A percentile compares a stretch with the other conserved stretches of the same genome.
These are phyloP conservation scores for Noctua janthe DNA, from an alignment of 2,888 invertebrate species.

Conservation along the genomic window DNA sequence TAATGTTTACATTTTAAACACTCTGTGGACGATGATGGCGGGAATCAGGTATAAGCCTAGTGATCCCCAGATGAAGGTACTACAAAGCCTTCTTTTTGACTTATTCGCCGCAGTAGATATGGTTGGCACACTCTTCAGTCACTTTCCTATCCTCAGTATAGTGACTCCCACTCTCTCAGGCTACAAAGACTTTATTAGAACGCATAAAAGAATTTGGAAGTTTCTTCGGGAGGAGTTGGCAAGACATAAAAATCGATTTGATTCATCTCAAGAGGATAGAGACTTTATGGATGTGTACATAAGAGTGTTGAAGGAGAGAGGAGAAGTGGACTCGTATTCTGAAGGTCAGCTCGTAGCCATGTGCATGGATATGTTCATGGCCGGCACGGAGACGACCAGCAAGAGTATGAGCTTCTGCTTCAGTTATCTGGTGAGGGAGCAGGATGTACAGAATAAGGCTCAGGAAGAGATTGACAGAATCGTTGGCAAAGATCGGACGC, in stretches of 20 bases:
- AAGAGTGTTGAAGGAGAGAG: constrained; percentile 91
- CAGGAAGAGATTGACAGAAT: constrained; percentile 94
- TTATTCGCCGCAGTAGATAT: constrained; percentile 94
- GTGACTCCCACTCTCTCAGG: constrained; percentile 94
- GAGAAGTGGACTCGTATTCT: constrained; percentile 90
- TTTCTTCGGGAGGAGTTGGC: constrained; percentile 93
- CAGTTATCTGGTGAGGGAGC: constrained; percentile 93
- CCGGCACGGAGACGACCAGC: constrained; percentile 96
- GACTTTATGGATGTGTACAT: constrained; percentile 96
- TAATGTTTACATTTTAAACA: constrained; percentile 94
- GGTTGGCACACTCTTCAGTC: constrained; percentile 95
- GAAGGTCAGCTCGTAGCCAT: constrained; percentile 95
- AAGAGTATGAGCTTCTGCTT: constrained; percentile 95
- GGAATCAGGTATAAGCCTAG: constrained; percentile 93
- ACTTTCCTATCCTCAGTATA: constrained; percentile 93
- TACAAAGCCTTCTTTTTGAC: constrained; percentile 93
- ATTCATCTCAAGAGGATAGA: constrained; percentile 91
- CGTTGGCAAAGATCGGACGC: constrained; percentile 92
- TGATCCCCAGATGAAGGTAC: constrained; percentile 92
- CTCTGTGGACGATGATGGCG: constrained; percentile 96
- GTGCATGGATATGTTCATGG: constrained; percentile 96
- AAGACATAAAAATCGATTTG: constrained; percentile 92
- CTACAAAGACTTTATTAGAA: constrained; percentile 93
- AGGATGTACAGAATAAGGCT: constrained; percentile 93
- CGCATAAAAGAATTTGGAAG: constrained; percentile 93